Base-by-base conservation (phyloP, 2,113 vertebrate species). In the Thunnus maccoyii region DNA sequence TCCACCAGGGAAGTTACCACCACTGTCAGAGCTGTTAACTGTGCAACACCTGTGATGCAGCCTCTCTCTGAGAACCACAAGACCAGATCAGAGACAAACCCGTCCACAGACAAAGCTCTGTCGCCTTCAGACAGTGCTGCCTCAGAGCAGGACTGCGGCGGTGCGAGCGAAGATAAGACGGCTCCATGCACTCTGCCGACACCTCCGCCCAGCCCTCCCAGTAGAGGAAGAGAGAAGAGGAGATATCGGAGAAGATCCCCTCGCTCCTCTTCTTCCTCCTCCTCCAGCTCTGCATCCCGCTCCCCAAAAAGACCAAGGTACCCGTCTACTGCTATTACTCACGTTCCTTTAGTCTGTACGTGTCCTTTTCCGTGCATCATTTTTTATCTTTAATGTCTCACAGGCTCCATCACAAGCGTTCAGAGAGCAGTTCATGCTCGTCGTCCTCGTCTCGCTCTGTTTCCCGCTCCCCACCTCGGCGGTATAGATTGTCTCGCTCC, bases 261-360 rank as follows among this genome's bases (percentile, higher is more conserved):
- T 83, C 93, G 90, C 93, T 94, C 84, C 25, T 90, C 91, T 62
- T 93, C 90, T 1, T 72, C 55, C 92, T 94, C 86, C 17, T 91
- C 90, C 60, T 93, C 89, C 3, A 78, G 84, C 47, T 91, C 92
- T 1, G 36, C 36, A 9, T 97, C 96, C 0, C 86, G 91, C 50
- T 97, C 97, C 75, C 97, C 97, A 27, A 96, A 96, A 13, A 93
- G 96, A 91, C 94, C 94, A 91, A 97, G 95, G 97, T 92, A 86
- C 22, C 65, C n/a, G 1, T 44, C 48, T 30, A 30, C 27, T 12
- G 25, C n/a, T 61, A 3, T 64, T 27, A 0, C 12, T 20, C 14
- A 0, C 1, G 2, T 22, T 68, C 10, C 27, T 2, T 8, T 8
- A 1, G 36, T 77, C 6, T 61, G 5, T 13, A 0, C 13, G 47